phyloP scores from a whole-genome alignment of 2,113 vertebrate species.

The Pelodiscus sinensis region DNA sequence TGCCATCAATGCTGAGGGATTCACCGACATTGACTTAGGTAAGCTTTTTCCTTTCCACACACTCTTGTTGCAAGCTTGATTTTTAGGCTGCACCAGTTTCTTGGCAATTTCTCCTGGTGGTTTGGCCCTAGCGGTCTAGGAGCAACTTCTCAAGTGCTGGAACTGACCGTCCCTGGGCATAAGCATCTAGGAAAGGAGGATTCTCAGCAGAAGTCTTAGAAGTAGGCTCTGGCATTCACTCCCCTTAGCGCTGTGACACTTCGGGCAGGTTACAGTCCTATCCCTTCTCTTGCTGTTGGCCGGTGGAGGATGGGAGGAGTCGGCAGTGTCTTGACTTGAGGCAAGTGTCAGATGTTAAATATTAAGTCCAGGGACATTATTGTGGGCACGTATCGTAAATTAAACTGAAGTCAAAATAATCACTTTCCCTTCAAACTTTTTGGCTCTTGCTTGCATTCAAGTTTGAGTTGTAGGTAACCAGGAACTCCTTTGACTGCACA shows the following conservation, averaged over 20 bases:
- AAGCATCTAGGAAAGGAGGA: not conserved
- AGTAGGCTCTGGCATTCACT: conserved; percentile 26
- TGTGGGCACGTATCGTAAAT: conserved; percentile 1
- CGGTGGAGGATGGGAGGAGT: not conserved
- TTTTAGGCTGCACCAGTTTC: not conserved
- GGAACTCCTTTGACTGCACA: not conserved
- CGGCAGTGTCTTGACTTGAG: conserved; percentile 29
- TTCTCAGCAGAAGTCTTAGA: conserved; percentile 22
- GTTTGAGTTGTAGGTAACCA: not conserved
- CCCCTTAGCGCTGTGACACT: conserved; percentile 7
- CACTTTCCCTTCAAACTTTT: not conserved
- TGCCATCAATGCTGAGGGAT: conserved; percentile 93
- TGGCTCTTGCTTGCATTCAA: not conserved
- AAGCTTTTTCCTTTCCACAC: not conserved
- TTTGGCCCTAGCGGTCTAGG: not conserved
- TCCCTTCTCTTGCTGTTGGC: conserved; percentile 55
- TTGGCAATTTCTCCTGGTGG: not conserved
- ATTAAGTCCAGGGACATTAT: not conserved
- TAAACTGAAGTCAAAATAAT: not conserved
- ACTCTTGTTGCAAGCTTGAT: not conserved
- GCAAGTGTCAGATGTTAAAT: conserved; percentile 15
- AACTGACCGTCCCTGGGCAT: not conserved
- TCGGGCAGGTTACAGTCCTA: not conserved
- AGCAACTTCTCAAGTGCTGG: not conserved
- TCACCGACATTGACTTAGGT: conserved; percentile 97